Evolutionary conservation across 2,888 invertebrate genomes (phyloP).

Genomic region (Papilio gigon): DNA sequence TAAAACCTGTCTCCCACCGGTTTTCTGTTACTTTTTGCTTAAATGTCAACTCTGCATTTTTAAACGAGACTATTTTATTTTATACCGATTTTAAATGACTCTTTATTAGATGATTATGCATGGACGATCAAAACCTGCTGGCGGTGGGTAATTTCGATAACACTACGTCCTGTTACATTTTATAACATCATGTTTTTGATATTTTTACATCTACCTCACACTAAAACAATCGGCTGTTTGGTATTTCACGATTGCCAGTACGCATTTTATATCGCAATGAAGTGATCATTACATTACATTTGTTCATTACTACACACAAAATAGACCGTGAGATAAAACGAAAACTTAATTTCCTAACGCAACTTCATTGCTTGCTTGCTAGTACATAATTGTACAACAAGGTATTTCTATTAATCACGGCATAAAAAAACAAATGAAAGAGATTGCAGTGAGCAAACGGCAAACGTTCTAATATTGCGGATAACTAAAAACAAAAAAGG

Average conservation of each 20-base stretch:
- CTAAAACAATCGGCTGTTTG: constrained; percentile 23
- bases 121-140: constrained; percentile 1
- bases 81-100: constrained; percentile 29
- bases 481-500: background rate
- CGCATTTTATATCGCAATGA: constrained; percentile 16
- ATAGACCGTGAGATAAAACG: constrained; percentile 34
- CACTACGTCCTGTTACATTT: constrained; percentile 18
- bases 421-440: background rate
- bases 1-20: constrained; percentile 51
- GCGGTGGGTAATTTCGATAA: constrained; percentile 18
- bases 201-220: constrained; percentile 14
- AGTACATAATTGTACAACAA: constrained; percentile 1
- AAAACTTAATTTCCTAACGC: constrained; percentile 11
- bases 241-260: constrained; percentile 24
- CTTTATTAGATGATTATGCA: constrained; percentile 28
- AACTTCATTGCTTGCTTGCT: constrained; percentile 15
- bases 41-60: constrained; percentile 51
- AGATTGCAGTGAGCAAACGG: background rate
- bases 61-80: constrained; percentile 22
- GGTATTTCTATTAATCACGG: constrained; percentile 1
- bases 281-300: constrained; percentile 26
- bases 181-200: constrained; percentile 11
- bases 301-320: constrained; percentile 20
- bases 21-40: constrained; percentile 44
- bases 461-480: background rate